Evolutionary conservation across 2,888 invertebrate species (phyloP), one percentile per base, ranked within the genome.

Genomic region (Campoplex capitator): DNA sequence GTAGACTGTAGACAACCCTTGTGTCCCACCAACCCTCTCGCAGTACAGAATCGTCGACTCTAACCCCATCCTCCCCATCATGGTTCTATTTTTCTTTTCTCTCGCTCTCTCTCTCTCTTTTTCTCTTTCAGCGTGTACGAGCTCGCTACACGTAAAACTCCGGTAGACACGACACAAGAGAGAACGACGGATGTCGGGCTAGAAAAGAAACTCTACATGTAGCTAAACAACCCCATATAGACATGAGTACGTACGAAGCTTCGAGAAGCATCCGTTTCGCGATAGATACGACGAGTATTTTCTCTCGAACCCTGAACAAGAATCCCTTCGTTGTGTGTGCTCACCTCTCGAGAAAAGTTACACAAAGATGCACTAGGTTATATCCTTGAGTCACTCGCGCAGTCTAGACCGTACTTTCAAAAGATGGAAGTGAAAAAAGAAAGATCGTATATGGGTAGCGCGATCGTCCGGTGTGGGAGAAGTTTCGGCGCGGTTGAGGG

Each of bases 401-500:
- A 75, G 76, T 68, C 82, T 76, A 76, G 68, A 76, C 48, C 32
- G 70, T 68, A 75, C 75, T 68, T 62, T 83, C 78, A 68, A 76
- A 65, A 58, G 74, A 79, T 75, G 78, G 67, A 65, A n/a, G 58
- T 38, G 79, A 67, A 88, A 86, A 84, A 80, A 86, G 16, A 62
- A 58, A 28, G 13, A 62, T 62, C 62, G 62, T 62, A 70, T 79
- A 65, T 70, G 83, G 6, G 38, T 71, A 32, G 67, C 56, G 78
- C 45, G 67, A 62, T 65, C 80, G 68, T 76, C 70, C 54, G 71
- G 51, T n/a, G 62, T 58, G 54, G 23, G 35, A 28, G 54, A 84
- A 75, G 70, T 87, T 82, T 78, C 54, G 32, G n/a, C 45, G 67
- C 87, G 79, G 78, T 80, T 84, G 89, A 87, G 88, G 89, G 87